Evolutionary conservation across 2,113 vertebrate genomes (phyloP).

Genomic region (Sapayoa aenigma): DNA sequence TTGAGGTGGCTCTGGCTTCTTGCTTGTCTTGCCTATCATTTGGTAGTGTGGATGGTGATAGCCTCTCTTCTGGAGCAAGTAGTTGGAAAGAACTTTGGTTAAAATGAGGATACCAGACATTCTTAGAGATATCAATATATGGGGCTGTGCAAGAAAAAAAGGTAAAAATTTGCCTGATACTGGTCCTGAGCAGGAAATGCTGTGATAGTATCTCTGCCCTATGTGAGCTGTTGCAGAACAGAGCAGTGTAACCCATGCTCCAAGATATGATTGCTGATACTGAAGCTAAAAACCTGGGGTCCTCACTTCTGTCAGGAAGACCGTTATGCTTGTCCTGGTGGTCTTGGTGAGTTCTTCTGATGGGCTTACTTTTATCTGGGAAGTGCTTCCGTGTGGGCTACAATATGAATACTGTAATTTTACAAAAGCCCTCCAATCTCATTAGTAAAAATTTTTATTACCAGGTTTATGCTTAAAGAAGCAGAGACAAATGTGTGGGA

Average conservation of each 20-base stretch:
- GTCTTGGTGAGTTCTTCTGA: not conserved
- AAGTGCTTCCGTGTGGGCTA: not conserved
- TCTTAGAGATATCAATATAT: not conserved
- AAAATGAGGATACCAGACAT: not conserved
- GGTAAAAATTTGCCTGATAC: not conserved
- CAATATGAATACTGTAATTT: not conserved
- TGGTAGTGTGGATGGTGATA: not conserved
- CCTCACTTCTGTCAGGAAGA: not conserved
- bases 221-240: not conserved
- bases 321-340: not conserved
- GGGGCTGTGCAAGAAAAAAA: not conserved
- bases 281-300: not conserved
- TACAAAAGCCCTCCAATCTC: not conserved
- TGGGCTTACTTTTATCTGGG: not conserved
- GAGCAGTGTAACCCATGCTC: not conserved
- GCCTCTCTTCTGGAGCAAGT: not conserved
- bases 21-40: not conserved
- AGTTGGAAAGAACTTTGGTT: not conserved
- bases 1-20: not conserved
- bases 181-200: not conserved
- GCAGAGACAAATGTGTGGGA: not conserved
- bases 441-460: not conserved
- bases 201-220: not conserved
- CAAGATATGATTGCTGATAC: accelerated
- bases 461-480: not conserved